Conservation (phyloP, 2,888 invertebrate species). For the Leucoptera coffeella region DNA sequence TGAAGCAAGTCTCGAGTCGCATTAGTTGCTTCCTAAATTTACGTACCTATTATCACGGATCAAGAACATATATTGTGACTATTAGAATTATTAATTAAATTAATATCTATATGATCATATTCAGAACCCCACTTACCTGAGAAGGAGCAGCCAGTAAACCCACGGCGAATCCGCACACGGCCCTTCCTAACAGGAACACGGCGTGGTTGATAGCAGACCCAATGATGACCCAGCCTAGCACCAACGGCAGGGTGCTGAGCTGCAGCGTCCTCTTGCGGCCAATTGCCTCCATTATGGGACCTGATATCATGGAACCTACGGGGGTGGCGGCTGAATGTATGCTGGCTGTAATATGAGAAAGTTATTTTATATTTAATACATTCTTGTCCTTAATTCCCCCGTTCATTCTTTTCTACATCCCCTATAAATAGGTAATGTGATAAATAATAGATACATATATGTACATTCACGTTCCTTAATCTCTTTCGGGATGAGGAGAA, state of each 20-base stretch:
- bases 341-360: constrained; percentile 49
- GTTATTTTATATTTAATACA: background rate
- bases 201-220: constrained; percentile 52
- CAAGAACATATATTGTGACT: no score
- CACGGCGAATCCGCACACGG: constrained; percentile 66
- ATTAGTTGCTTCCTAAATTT: no score
- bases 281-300: constrained; percentile 63
- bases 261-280: constrained; percentile 63
- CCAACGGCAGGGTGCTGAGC: constrained; percentile 57
- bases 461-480: no score
- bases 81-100: no score
- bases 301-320: constrained; percentile 65
- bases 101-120: no score
- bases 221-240: constrained; percentile 63
- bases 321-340: constrained; percentile 75
- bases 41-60: no score
- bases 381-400: no score
- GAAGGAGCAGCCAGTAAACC: constrained; percentile 69
- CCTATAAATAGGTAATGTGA: no score
- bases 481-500: no score
- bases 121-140: constrained; percentile 54
- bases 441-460: no score
- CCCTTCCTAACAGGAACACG: constrained; percentile 57
- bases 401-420: no score
- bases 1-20: no score